Base-by-base conservation (phyloP, 2,888 invertebrate species). In the Unio delphinus region DNA sequence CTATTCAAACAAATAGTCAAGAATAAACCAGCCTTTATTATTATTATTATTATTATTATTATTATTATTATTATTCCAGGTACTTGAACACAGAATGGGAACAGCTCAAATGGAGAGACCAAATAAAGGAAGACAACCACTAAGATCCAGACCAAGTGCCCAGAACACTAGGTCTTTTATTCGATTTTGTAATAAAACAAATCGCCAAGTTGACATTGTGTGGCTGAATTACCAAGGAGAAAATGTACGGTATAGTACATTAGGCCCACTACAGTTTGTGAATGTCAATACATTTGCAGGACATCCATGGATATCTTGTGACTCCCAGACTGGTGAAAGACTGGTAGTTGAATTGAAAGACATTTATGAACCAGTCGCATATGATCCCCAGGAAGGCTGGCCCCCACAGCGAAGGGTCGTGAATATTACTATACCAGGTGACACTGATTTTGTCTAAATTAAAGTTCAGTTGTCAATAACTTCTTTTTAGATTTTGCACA, bases 221-320 rank as follows among this genome's bases (percentile, higher is more conserved):
- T 96, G 96, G 96, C 92, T 95, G 26, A 94, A 95, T 88, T 95
- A 93, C 85, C 89, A 92, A 61, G 95, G 95, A 0, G 87, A 87
- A 0, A 92, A 92, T 57, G 91, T 93, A 3, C 92, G 92, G 66
- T 95, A 94, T 85, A 91, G 91, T 83, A 91, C 92, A 0, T 85
- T 96, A n/a, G 86, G 89, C 0, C 92, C 93, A 0, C 90, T 90
- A 0, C 90, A 91, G 6, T 92, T 89, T 82, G 91, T 92, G 66
- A 93, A 94, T 82, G 92, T 95, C 0, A 94, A 95, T 82, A 95
- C 96, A 0, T 96, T 91, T 87, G 93, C 93, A 20, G 93, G 94
- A 0, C 96, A 96, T 90, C 95, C 95, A 0, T 96, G 96, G 96
- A 93, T 95, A 74, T 96, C 95, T 85, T 91, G 93, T 1, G 95